phyloP scores from a whole-genome alignment of 2,113 vertebrate genomes.

The Delphinus delphis region DNA sequence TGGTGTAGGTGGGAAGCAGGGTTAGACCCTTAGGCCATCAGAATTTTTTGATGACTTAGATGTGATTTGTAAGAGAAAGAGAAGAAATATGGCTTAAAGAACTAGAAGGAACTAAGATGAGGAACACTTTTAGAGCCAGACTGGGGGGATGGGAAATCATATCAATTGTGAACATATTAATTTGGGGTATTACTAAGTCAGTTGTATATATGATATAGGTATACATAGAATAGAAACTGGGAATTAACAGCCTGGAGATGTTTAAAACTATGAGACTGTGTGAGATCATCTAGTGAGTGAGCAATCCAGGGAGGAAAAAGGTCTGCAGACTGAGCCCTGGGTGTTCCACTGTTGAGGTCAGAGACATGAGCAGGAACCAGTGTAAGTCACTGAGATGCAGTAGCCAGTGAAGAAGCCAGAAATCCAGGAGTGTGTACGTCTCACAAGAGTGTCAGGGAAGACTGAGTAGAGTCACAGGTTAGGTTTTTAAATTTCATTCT shows the following conservation, averaged over 20 bases:
- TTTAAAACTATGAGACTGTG: not conserved
- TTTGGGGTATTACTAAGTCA: not conserved
- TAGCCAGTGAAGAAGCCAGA: not conserved
- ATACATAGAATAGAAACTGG: not conserved
- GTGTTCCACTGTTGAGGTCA: not conserved
- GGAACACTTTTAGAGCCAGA: not conserved
- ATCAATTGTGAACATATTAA: not conserved
- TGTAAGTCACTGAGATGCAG: not conserved
- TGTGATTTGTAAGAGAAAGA: not conserved
- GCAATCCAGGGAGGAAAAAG: not conserved
- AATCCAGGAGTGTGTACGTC: not conserved
- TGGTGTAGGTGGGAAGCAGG: not conserved
- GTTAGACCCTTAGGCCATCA: not conserved
- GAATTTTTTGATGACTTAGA: not conserved
- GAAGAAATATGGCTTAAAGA: not conserved
- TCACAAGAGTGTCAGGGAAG: not conserved
- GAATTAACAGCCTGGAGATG: not conserved
- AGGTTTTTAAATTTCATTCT: not conserved
- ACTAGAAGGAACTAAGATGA: not conserved
- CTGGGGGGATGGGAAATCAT: not conserved
- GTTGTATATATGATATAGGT: not conserved
- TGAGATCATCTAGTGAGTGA: not conserved
- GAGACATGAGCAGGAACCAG: not conserved
- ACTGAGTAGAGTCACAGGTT: not conserved
- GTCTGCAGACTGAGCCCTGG: not conserved